phyloP scores from a whole-genome alignment of 2,113 vertebrate genomes.

The Cyanistes caeruleus region DNA sequence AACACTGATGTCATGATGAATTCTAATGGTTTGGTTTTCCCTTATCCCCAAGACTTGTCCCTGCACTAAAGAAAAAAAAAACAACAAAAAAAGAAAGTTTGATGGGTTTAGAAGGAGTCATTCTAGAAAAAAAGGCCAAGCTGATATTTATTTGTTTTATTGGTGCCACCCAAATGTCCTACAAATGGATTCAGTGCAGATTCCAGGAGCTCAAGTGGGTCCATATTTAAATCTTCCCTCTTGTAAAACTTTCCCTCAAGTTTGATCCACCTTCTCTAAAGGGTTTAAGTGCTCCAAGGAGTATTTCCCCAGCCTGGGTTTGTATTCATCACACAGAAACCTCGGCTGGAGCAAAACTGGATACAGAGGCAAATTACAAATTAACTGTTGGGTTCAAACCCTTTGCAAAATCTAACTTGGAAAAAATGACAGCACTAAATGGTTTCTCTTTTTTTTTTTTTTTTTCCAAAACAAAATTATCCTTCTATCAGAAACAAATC shows the following conservation, averaged over 20 bases:
- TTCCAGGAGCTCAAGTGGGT: neutral
- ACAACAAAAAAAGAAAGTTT: neutral
- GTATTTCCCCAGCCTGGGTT: neutral
- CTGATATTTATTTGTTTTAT: neutral
- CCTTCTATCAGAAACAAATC: constrained; percentile 16
- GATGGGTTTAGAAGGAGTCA: neutral
- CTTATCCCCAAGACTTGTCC: neutral
- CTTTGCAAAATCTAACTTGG: neutral
- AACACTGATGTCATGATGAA: neutral
- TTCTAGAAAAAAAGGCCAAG: neutral
- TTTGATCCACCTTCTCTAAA: neutral
- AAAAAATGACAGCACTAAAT: neutral
- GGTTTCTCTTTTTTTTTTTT: neutral
- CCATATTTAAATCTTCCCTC: neutral
- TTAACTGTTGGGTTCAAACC: neutral
- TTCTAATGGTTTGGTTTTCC: neutral
- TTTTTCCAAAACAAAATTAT: neutral
- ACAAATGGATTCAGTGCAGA: neutral
- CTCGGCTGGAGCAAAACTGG: neutral
- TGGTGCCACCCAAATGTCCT: neutral
- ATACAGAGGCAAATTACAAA: neutral
- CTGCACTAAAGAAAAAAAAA: neutral
- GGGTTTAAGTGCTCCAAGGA: neutral
- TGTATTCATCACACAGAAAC: neutral
- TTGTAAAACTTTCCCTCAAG: neutral